Percentiles rank a stretch among this genome's conserved stretches.
Evolutionary conservation across 2,888 invertebrate genomes (phyloP).

Genomic region (Aleiodes testaceus): DNA sequence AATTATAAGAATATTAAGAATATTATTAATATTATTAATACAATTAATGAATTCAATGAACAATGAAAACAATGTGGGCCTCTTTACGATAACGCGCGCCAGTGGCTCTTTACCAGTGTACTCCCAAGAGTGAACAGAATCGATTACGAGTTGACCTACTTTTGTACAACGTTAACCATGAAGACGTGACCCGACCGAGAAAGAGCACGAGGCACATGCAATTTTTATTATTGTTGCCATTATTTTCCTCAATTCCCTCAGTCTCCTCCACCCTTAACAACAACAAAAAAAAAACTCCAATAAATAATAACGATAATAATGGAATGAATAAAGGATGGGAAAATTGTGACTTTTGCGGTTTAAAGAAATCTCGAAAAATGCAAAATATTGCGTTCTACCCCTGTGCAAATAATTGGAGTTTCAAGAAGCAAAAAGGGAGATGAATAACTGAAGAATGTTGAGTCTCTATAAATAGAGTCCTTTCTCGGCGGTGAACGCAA

Average conservation of each 20-base stretch:
- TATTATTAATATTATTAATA: slow-evolving; percentile 4
- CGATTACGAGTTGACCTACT: slow-evolving; percentile 46
- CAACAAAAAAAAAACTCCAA: slow-evolving; percentile 2
- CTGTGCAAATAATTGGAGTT: too few species aligned
- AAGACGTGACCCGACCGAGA: slow-evolving; percentile 45
- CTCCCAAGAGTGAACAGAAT: slow-evolving; percentile 40
- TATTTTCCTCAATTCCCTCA: too few species aligned
- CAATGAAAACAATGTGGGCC: slow-evolving; percentile 13
- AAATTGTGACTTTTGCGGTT: too few species aligned
- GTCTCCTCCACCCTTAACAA: too few species aligned
- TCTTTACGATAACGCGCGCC: too few species aligned
- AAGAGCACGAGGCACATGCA: slow-evolving; percentile 18
- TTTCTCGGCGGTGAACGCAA: slow-evolving; percentile 14
- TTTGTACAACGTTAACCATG: slow-evolving; percentile 43
- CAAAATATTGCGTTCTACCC: too few species aligned
- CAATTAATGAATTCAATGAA: slow-evolving; percentile 26
- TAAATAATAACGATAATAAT: slow-evolving; percentile 9
- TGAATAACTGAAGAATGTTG: background rate
- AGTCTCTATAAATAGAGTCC: slow-evolving; percentile 2
- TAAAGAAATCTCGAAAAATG: slow-evolving; percentile 1
- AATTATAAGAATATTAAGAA: slow-evolving; percentile 1
- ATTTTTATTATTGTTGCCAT: slow-evolving; percentile 16
- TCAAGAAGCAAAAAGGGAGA: background rate
- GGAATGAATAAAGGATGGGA: background rate
- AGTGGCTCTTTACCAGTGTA: slow-evolving; percentile 28